Conservation (phyloP, 92 coral and sea anemone genomes). For the Galaxea fascicularis region DNA sequence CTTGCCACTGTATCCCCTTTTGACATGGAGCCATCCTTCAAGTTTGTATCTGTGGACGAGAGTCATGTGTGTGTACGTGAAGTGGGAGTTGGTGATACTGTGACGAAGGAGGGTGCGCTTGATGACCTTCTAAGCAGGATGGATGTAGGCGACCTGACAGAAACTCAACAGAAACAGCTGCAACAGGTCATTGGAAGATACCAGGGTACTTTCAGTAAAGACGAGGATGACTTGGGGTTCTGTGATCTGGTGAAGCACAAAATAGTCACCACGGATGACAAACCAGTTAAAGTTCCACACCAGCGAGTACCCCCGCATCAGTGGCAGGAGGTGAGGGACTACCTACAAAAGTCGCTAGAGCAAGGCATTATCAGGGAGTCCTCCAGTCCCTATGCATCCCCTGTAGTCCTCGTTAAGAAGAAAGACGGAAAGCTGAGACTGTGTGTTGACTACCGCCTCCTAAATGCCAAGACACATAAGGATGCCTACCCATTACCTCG, state of each 20-base stretch:
- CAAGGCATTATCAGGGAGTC: conserved; percentile 62
- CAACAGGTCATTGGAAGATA: conserved; percentile 51
- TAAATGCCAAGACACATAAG: conserved; percentile 63
- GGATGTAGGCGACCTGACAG: conserved; percentile 62
- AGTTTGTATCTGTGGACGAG: conserved; percentile 46
- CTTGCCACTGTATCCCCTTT: conserved; percentile 36
- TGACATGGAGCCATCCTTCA: conserved; percentile 24
- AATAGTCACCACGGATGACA: conserved; percentile 46
- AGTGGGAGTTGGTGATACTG: conserved; percentile 23
- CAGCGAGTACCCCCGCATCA: conserved; percentile 61
- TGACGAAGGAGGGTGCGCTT: background rate
- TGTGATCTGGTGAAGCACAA: conserved; percentile 68
- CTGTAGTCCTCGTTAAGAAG: conserved; percentile 52
- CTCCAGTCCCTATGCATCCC: conserved; percentile 71
- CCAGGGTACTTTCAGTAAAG: conserved; percentile 57
- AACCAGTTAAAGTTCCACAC: conserved; percentile 66
- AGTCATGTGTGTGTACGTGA: conserved; percentile 48
- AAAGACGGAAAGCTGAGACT: conserved; percentile 56
- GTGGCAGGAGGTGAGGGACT: conserved; percentile 53
- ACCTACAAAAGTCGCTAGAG: conserved; percentile 66
- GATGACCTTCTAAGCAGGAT: conserved; percentile 33
- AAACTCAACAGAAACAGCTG: conserved; percentile 41
- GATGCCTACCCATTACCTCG: conserved; percentile 65
- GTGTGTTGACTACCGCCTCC: conserved; percentile 63
- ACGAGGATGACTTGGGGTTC: conserved; percentile 68